Conservation (phyloP, 2,797 vertebrate genomes). For the Taenioides sp. region DNA sequence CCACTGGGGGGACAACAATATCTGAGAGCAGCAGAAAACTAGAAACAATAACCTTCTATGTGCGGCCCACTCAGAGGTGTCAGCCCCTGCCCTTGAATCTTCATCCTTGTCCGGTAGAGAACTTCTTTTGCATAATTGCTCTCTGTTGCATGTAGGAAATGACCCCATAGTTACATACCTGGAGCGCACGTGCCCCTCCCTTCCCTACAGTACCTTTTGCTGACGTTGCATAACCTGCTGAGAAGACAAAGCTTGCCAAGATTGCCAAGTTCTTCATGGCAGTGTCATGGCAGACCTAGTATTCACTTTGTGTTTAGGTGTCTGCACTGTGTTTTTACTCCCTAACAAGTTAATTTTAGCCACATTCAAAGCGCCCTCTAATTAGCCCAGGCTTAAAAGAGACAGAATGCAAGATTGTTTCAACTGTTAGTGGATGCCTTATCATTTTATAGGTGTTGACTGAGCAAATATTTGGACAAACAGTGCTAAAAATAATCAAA, state of each 20-base stretch:
- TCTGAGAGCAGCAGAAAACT: constrained; percentile 61
- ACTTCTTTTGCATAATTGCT: constrained; percentile 55
- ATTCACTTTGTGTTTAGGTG: constrained; percentile 15
- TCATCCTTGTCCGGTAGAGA: constrained; percentile 54
- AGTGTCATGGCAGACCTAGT: not conserved
- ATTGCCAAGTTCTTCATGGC: constrained; percentile 29
- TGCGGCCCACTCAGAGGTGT: constrained; percentile 40
- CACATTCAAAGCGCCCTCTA: constrained; percentile 23
- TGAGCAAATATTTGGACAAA: constrained; percentile 39
- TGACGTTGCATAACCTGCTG: constrained; percentile 46
- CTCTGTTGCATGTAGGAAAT: constrained; percentile 42
- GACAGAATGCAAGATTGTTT: not conserved
- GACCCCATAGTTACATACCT: constrained; percentile 16
- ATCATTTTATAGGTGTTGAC: constrained; percentile 31
- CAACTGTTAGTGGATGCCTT: constrained; percentile 9
- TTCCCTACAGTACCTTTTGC: constrained; percentile 14
- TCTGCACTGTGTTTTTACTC: not conserved
- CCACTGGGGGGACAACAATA: constrained; percentile 42
- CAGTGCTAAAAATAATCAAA: constrained; percentile 26
- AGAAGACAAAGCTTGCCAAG: constrained; percentile 43
- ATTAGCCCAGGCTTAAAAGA: constrained; percentile 13
- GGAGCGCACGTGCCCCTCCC: constrained; percentile 7
- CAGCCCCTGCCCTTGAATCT: constrained; percentile 64
- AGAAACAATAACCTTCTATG: constrained; percentile 39
- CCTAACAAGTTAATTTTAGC: constrained; percentile 17